Evolutionary conservation across 2,888 invertebrate genomes (phyloP), one percentile per base, ranked within the genome.

Genomic region (Allacma fusca): DNA sequence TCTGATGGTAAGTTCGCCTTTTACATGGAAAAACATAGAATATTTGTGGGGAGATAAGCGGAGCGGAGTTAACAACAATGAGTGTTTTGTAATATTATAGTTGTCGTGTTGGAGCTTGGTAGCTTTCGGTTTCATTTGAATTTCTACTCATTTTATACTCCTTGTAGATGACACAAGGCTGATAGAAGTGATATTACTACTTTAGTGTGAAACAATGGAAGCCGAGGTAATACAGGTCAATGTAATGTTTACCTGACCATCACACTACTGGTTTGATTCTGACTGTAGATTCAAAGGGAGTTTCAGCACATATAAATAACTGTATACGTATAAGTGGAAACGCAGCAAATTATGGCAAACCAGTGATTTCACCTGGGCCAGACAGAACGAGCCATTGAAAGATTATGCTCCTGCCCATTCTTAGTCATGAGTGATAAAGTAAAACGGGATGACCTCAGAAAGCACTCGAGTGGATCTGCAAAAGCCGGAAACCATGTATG

Each of bases 371-470:
- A 26, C 62, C 62, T 62, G 62, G 62, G 62, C 62, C 62, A 62
- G 62, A 23, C 26, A 34, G 34, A 34, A 34, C 9, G 34, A 34
- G 9, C 34, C 34, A 50, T 50, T 13, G 50, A 50, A 16, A 50
- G 50, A 50, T 50, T 16, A 50, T 2, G 19, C n/a, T 50, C 50
- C 16, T n/a, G 50, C 50, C 50, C 50, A 50, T 50, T 50, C 50
- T 50, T 50, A 50, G 50, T 50, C 50, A 26, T 62, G 26, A 62
- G 23, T 62, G 24, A 62, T 26, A 62, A 62, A 62, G 62, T 62
- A 62, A 68, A 68, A 29, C 40, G 68, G 68, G 68, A 68, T 68
- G 68, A 68, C 68, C 68, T 40, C 68, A 68, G 68, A 29, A 68
- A 19, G 68, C 68, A 68, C 21, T 68, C 68, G 29, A 40, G 40